Evolutionary conservation across 2,113 vertebrate species (phyloP).

Genomic region (Vimba vimba): DNA sequence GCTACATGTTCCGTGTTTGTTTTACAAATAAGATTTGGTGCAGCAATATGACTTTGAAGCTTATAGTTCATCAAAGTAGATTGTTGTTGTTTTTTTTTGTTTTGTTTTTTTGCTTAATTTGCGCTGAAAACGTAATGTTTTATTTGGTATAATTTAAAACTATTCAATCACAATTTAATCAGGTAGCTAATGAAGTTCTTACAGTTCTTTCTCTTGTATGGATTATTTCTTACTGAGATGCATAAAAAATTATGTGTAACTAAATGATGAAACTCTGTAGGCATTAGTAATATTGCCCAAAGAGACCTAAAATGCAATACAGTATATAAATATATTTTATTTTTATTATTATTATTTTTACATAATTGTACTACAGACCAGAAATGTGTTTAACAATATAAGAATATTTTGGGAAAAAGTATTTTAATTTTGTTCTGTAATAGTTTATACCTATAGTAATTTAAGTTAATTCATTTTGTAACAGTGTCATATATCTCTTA

Average conservation of each 20-base stretch:
- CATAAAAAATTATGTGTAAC: background rate
- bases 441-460: background rate
- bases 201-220: background rate
- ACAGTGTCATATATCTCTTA: too few species aligned
- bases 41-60: background rate
- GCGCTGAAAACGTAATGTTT: background rate
- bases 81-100: background rate
- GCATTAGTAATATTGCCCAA: background rate
- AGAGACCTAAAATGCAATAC: background rate
- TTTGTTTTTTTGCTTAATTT: background rate
- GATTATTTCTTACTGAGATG: background rate
- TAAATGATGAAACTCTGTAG: background rate
- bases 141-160: background rate
- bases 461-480: too few species aligned
- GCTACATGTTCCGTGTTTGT: too few species aligned
- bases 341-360: background rate
- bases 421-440: background rate
- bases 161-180: background rate
- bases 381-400: background rate
- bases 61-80: background rate
- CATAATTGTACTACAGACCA: background rate
- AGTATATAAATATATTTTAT: background rate
- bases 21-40: too few species aligned
- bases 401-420: background rate
- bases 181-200: background rate